Base-by-base conservation (phyloP, 2,888 invertebrate species). In the Mythimna loreyi region DNA sequence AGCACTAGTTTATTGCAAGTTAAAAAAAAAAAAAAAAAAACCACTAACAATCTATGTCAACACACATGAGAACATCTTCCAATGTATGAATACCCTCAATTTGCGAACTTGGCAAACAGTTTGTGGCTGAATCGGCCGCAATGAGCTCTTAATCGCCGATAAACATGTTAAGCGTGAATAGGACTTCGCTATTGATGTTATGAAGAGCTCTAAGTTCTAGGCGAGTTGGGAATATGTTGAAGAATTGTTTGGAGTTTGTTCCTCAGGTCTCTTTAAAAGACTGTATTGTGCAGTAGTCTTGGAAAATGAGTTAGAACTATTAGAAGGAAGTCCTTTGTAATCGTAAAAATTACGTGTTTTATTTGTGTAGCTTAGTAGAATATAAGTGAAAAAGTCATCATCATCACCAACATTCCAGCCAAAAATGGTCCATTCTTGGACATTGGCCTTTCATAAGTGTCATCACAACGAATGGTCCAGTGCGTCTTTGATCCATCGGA, bases 21-120 rank as follows among this genome's bases (percentile, higher is more conserved):
- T n/a, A n/a, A n/a, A n/a, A n/a, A n/a, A n/a, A n/a, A n/a, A n/a
- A n/a, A n/a, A n/a, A n/a, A n/a, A n/a, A n/a, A n/a, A n/a, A n/a
- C 49, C 21, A 53, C 21, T 5, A 25, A 43, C 40, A 47, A 19
- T n/a, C 28, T 30, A 60, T 56, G 33, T 47, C 23, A 47, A 25
- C 56, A 75, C 59, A 61, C 56, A 40, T 21, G 49, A 50, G 7
- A 74, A 68, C 25, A 50, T 28, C 50, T 47, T 45, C 47, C 6
- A 58, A 55, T 58, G 80, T 78, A 76, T 89, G 88, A 88, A 88
- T 88, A 82, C 83, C 85, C 82, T 84, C 87, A 89, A 90, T 90
- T 87, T 86, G 82, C 72, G 67, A 81, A 83, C 87, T 90, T 90
- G 65, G 82, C 84, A 77, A 88, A 87, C 87, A 58, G 72, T 75